These are phyloP conservation scores for Drosophila pandora DNA, from an alignment of 1,140 invertebrate species.

Conservation along the genomic window DNA sequence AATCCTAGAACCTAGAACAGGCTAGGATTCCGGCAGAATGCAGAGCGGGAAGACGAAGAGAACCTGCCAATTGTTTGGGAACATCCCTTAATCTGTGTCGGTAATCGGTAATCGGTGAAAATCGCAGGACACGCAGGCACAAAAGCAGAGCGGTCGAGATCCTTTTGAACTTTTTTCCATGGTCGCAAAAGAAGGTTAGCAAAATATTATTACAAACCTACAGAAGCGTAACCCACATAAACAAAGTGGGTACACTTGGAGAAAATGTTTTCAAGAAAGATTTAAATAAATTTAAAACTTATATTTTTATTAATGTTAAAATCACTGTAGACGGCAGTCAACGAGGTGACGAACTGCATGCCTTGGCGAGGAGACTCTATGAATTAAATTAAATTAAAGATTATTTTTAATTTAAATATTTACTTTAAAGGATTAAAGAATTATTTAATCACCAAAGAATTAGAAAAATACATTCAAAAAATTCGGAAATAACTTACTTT, in stretches of 20 bases:
- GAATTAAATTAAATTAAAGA: no score
- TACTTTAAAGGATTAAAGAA: no score
- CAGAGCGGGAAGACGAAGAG: slow-evolving; percentile 11
- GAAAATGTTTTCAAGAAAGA: neutral
- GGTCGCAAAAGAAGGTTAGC: slow-evolving; percentile 81
- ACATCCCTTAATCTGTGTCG: slow-evolving; percentile 83
- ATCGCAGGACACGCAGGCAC: slow-evolving; percentile 35
- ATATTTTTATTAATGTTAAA: no score
- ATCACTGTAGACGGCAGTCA: no score
- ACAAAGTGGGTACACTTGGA: slow-evolving; percentile 24
- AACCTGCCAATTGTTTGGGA: slow-evolving; percentile 52
- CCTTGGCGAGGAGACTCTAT: no score
- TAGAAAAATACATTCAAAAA: no score
- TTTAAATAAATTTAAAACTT: no score
- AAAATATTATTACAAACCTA: slow-evolving; percentile 83
- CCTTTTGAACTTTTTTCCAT: slow-evolving; percentile 76
- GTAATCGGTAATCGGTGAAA: slow-evolving; percentile 71
- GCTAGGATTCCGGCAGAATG: slow-evolving; percentile 11
- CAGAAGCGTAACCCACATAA: slow-evolving; percentile 61
- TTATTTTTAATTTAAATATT: no score
- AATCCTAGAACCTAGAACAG: slow-evolving; percentile 13
- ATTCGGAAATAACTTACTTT: no score
- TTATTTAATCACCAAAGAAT: no score
- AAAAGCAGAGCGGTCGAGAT: slow-evolving; percentile 73
- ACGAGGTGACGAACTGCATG: no score